Conservation (phyloP, 2,797 vertebrate genomes). For the Oceanodroma leucorhoa region DNA sequence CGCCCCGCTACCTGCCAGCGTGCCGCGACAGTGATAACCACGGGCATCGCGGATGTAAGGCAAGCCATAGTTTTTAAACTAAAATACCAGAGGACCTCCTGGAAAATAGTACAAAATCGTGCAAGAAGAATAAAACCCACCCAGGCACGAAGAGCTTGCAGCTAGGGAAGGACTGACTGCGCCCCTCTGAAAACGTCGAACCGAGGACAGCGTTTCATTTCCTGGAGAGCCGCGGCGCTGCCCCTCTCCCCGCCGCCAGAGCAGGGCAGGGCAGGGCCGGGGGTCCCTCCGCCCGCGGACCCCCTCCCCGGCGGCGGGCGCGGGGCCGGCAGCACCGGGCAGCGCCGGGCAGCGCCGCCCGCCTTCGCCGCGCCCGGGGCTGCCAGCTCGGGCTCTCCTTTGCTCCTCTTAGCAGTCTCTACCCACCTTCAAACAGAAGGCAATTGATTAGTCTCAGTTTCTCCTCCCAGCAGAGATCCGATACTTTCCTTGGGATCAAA, state of each 20-base stretch:
- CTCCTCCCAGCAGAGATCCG: constrained; percentile 68
- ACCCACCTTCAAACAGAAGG: constrained; percentile 67
- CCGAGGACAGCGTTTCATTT: background rate
- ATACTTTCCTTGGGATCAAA: constrained; percentile 74
- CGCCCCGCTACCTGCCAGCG: background rate
- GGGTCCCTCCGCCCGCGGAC: background rate
- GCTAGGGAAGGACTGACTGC: background rate
- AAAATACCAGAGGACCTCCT: background rate
- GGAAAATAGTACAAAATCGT: background rate
- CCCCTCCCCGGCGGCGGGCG: background rate
- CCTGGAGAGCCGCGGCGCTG: background rate
- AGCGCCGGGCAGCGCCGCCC: background rate
- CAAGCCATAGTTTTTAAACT: rapidly evolving
- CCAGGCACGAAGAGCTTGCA: background rate
- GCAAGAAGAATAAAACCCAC: background rate
- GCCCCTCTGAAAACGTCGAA: background rate
- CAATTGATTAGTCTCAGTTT: constrained; percentile 81
- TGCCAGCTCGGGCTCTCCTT: background rate
- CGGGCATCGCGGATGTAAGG: rapidly evolving
- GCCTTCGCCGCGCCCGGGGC: background rate
- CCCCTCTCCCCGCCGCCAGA: background rate
- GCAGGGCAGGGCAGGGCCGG: background rate
- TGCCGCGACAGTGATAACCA: rapidly evolving
- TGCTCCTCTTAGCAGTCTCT: constrained; percentile 12
- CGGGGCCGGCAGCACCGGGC: background rate